These are phyloP conservation scores for Paragorgia papillata DNA, from an alignment of 92 coral and sea anemone genomes.

Conservation along the genomic window DNA sequence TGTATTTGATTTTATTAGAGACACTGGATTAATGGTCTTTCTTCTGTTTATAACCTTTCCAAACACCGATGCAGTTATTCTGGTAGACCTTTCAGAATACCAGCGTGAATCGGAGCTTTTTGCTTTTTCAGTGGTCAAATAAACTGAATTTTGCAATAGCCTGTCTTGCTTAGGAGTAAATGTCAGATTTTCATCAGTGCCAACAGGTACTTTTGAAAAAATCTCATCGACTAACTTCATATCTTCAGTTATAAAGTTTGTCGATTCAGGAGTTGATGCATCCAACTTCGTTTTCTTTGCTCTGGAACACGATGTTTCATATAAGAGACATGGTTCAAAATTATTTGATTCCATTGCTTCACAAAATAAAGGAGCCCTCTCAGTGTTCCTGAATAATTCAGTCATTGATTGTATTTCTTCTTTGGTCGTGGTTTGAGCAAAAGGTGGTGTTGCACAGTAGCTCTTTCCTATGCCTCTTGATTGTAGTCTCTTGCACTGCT, in stretches of 20 bases:
- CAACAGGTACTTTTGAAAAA: too few relatives aligned
- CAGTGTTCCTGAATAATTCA: neutral
- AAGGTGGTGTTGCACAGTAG: conserved; percentile 44
- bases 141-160: too few relatives aligned
- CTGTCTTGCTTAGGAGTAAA: too few relatives aligned
- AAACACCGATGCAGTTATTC: conserved; percentile 26
- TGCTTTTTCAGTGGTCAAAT: too few relatives aligned
- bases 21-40: conserved; percentile 26
- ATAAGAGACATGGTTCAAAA: conserved; percentile 7
- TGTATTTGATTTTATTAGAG: conserved; percentile 14
- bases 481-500: conserved; percentile 17
- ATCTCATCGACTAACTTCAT: too few relatives aligned
- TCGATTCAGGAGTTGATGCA: too few relatives aligned
- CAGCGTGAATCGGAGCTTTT: conserved; percentile 17
- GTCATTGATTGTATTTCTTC: conserved; percentile 23
- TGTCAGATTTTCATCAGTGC: too few relatives aligned
- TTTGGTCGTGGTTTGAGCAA: conserved; percentile 19
- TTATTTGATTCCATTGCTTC: conserved; percentile 16
- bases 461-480: conserved; percentile 14
- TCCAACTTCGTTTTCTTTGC: neutral
- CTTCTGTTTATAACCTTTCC: conserved; percentile 46
- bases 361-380: conserved; percentile 16
- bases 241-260: too few relatives aligned
- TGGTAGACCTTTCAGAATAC: conserved; percentile 18
- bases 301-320: conserved; percentile 7